phyloP scores from a whole-genome alignment of 2,113 vertebrate genomes.

The Nesogale talazaci region DNA sequence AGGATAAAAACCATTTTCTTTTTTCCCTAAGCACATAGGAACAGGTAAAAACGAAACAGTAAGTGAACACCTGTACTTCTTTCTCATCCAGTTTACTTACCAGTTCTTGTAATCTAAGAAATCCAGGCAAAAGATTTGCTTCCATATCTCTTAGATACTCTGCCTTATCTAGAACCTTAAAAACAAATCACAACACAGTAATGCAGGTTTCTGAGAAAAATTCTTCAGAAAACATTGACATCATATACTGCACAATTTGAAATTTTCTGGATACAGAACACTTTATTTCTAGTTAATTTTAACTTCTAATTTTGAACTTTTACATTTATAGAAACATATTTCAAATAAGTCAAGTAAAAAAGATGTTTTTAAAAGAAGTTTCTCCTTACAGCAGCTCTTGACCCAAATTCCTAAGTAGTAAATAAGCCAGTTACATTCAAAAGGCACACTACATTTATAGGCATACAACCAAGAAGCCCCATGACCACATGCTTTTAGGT shows the following conservation, averaged over 20 bases:
- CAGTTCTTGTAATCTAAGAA: constrained; percentile 96
- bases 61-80: not conserved
- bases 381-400: constrained; percentile 7
- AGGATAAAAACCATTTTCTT: not conserved
- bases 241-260: not conserved
- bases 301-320: not conserved
- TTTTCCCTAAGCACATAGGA: not conserved
- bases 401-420: constrained; percentile 37
- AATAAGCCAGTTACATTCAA: constrained; percentile 8
- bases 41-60: not conserved
- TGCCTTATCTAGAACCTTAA: constrained; percentile 95
- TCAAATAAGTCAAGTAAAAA: constrained; percentile 6
- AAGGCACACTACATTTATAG: constrained; percentile 30
- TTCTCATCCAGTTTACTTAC: constrained; percentile 85
- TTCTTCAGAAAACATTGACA: constrained; percentile 6
- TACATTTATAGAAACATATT: constrained; percentile 47
- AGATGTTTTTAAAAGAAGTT: not conserved
- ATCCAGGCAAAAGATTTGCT: constrained; percentile 93
- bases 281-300: too few relatives aligned
- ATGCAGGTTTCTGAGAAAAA: not conserved
- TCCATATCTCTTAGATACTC: constrained; percentile 95
- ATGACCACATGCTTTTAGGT: not conserved
- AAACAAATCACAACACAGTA: constrained; percentile 13
- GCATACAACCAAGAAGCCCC: not conserved
- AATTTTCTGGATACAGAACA: constrained; percentile 48